Conservation (phyloP, 1,140 invertebrate species). For the Conopomorpha cramerella region DNA sequence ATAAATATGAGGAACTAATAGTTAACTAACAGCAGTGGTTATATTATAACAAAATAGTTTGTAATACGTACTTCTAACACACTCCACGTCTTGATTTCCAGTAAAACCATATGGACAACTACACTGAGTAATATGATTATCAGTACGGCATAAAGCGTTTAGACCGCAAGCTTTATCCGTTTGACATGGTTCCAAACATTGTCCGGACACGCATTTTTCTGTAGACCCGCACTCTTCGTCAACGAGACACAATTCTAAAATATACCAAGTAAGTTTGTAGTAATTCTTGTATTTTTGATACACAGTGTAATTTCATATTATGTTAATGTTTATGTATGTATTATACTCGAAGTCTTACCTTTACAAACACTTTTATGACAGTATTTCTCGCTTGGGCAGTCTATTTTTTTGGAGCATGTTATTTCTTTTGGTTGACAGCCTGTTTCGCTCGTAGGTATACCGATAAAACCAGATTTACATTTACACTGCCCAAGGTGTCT, state of each 20-base stretch:
- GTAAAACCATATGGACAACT: constrained; percentile 84
- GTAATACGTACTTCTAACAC: constrained; percentile 78
- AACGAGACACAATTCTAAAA: constrained; percentile 75
- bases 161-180: constrained; percentile 81
- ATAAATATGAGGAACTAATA: too few relatives aligned
- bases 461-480: constrained; percentile 78
- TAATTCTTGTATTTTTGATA: constrained; percentile 4
- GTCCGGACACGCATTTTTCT: constrained; percentile 80
- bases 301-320: constrained; percentile 14
- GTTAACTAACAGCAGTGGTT: too few relatives aligned
- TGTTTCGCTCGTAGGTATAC: constrained; percentile 69
- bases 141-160: constrained; percentile 81
- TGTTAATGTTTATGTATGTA: too few relatives aligned
- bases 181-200: constrained; percentile 85
- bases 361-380: constrained; percentile 81
- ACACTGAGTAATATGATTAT: constrained; percentile 78
- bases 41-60: too few relatives aligned
- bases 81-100: constrained; percentile 82
- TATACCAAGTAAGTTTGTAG: constrained; percentile 5
- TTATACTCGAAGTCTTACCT: constrained; percentile 74
- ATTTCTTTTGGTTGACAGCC: constrained; percentile 80
- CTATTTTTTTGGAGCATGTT: constrained; percentile 68
- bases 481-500: constrained; percentile 77
- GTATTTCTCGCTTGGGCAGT: constrained; percentile 79
- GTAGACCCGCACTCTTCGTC: constrained; percentile 78